Evolutionary conservation across 2,113 vertebrate species (phyloP), one percentile per base, ranked within the genome.

Genomic region (Melanotaenia duboulayi): DNA sequence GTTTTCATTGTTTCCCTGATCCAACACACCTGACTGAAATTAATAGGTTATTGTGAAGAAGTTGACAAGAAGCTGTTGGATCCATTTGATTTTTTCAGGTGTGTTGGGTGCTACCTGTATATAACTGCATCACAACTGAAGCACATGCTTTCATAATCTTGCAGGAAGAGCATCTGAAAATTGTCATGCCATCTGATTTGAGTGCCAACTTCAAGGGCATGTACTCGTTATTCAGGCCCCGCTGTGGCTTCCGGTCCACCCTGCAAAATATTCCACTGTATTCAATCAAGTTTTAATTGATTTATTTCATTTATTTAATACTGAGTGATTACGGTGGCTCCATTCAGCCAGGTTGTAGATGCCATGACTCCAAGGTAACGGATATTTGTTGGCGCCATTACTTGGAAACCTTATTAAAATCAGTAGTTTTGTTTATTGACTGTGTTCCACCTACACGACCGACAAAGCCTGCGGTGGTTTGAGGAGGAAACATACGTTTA

Each of bases 91-190:
- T n/a, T n/a, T n/a, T n/a, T n/a, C n/a, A n/a, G n/a, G n/a, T n/a
- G n/a, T n/a, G n/a, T n/a, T n/a, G n/a, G n/a, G n/a, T n/a, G n/a
- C n/a, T n/a, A n/a, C n/a, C n/a, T n/a, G n/a, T n/a, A n/a, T n/a
- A n/a, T n/a, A n/a, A n/a, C n/a, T n/a, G n/a, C n/a, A n/a, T n/a
- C n/a, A n/a, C n/a, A n/a, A n/a, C n/a, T n/a, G n/a, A n/a, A n/a
- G n/a, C 81, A 76, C 81, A 24, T 71, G 82, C 83, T 82, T 74
- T 87, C 85, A 85, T 86, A 80, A 76, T 87, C 88, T 82, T 73
- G 84, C 75, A 80, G 88, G 71, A 83, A 87, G 87, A 72, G 86
- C 84, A 83, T 90, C 89, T 89, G 85, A 90, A 86, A 83, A 73
- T 73, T 84, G 74, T 90, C 87, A 83, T 52, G 48, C 61, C 13